Conservation (phyloP, 2,797 vertebrate species). For the Poeciliopsis gracilis region DNA sequence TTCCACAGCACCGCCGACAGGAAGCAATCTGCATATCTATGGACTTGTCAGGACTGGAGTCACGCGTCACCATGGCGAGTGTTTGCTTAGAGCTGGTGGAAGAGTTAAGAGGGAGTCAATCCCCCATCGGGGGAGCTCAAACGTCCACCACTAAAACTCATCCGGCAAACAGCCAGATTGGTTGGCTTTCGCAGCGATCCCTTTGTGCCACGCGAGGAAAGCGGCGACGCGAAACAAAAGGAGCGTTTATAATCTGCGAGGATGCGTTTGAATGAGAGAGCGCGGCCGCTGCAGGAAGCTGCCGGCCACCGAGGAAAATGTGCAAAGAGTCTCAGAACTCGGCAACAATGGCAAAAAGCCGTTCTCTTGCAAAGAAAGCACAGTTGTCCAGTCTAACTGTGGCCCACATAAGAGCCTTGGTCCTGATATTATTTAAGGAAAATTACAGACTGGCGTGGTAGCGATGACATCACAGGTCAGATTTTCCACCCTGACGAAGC, state of each 20-base stretch:
- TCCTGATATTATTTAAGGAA: conserved; percentile 34
- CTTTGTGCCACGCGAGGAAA: conserved; percentile 22
- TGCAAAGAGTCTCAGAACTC: background rate
- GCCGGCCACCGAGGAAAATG: conserved; percentile 29
- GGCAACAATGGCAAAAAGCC: background rate
- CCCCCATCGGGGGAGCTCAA: conserved; percentile 1
- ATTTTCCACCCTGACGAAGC: conserved; percentile 50
- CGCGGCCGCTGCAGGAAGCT: conserved; percentile 27
- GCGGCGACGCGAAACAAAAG: conserved; percentile 35
- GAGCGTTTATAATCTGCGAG: conserved; percentile 30
- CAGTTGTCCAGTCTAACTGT: background rate
- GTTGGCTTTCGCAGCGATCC: background rate
- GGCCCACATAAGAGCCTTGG: background rate
- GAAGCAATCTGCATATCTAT: conserved; percentile 70
- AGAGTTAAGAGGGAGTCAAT: conserved; percentile 19
- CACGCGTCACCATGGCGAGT: conserved; percentile 45
- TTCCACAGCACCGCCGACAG: conserved; percentile 56
- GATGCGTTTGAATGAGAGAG: conserved; percentile 55
- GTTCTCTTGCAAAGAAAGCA: conserved; percentile 5
- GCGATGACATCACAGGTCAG: conserved; percentile 47
- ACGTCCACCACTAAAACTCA: background rate
- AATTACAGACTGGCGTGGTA: conserved; percentile 16
- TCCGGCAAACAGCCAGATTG: background rate
- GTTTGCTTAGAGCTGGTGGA: conserved; percentile 53
- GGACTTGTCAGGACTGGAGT: conserved; percentile 42